Evolutionary conservation across 2,888 invertebrate genomes (phyloP).

Genomic region (Phyllotreta striolata): DNA sequence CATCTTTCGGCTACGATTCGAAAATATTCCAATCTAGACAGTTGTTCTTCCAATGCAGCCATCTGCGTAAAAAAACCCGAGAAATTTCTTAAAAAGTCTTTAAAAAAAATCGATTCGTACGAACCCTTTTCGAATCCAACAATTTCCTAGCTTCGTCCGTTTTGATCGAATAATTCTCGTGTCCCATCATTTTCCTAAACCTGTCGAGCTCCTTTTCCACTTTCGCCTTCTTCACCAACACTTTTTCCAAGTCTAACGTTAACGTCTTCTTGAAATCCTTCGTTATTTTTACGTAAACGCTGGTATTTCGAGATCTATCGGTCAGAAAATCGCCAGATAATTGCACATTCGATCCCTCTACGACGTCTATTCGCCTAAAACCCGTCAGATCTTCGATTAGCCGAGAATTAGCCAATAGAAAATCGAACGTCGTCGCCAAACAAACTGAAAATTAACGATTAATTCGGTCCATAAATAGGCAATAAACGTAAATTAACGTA

Average conservation of each 20-base stretch:
- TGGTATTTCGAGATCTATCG: slow-evolving; percentile 50
- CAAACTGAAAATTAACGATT: slow-evolving; percentile 29
- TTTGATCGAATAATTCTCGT: too few species aligned
- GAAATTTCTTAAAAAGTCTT: too few species aligned
- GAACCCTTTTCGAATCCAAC: too few species aligned
- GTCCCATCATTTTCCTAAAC: slow-evolving; percentile 50
- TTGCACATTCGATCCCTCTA: slow-evolving; percentile 6
- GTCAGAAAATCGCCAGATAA: slow-evolving; percentile 35
- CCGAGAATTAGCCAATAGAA: slow-evolving; percentile 24
- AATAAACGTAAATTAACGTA: slow-evolving; percentile 37
- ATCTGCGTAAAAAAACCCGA: too few species aligned
- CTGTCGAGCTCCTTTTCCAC: slow-evolving; percentile 55
- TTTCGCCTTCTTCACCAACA: slow-evolving; percentile 55
- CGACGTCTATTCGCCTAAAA: slow-evolving; percentile 45
- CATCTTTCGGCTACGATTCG: too few species aligned
- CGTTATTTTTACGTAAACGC: slow-evolving; percentile 53
- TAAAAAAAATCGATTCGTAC: too few species aligned
- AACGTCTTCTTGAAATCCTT: slow-evolving; percentile 50
- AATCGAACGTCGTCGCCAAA: slow-evolving; percentile 18
- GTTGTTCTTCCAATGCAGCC: too few species aligned
- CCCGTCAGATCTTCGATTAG: slow-evolving; percentile 52
- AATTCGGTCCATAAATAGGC: not conserved
- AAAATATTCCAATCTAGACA: too few species aligned
- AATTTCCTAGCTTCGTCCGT: too few species aligned
- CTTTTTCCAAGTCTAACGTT: slow-evolving; percentile 51